These are phyloP conservation scores for Cerastis rubricosa DNA, from an alignment of 2,888 invertebrate species.

Conservation along the genomic window DNA sequence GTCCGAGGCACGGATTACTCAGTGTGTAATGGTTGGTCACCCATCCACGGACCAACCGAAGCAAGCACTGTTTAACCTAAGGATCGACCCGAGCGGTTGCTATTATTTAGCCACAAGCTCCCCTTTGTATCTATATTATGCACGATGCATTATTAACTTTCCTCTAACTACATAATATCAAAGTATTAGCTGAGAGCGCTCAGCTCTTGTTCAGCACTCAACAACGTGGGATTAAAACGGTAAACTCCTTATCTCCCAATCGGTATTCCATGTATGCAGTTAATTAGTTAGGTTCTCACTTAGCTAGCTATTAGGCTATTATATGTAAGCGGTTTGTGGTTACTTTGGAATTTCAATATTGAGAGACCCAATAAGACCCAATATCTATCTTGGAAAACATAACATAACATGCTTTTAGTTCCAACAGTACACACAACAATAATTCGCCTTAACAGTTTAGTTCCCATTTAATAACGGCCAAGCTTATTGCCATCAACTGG, in stretches of 20 bases:
- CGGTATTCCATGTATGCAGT: constrained; percentile 10
- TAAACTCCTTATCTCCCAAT: background rate
- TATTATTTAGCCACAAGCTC: no score
- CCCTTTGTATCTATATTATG: background rate
- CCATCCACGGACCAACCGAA: no score
- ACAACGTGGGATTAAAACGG: constrained; percentile 3
- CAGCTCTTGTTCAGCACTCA: background rate
- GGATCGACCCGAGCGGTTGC: no score
- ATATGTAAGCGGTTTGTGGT: background rate
- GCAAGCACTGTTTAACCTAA: no score
- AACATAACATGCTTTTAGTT: background rate
- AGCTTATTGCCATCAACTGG: background rate
- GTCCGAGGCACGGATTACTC: no score
- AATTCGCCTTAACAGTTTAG: background rate
- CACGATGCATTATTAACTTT: background rate
- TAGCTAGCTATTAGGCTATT: background rate
- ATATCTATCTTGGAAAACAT: background rate
- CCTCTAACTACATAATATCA: background rate
- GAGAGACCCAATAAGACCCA: background rate
- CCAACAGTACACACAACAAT: background rate
- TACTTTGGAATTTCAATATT: background rate
- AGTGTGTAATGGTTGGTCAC: no score
- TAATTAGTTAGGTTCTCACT: constrained; percentile 21
- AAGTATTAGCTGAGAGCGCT: constrained; percentile 5
- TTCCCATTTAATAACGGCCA: background rate